These are phyloP conservation scores for Noctua janthe DNA, from an alignment of 2,888 invertebrate genomes.

Conservation along the genomic window DNA sequence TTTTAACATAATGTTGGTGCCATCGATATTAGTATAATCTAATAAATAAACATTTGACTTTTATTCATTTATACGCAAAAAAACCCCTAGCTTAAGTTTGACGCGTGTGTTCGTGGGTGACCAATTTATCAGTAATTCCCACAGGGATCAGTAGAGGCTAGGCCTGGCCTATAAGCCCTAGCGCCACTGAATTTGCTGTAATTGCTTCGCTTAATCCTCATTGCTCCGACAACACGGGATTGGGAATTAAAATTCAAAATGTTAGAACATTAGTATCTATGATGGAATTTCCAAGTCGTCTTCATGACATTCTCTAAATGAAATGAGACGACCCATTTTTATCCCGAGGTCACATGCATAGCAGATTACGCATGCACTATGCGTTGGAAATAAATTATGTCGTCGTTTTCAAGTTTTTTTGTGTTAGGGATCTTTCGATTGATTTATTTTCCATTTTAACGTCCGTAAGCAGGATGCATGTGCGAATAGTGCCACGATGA, in stretches of 20 bases:
- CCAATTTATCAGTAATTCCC: not conserved
- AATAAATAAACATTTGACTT: not conserved
- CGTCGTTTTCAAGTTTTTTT: slow-evolving; percentile 24
- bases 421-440: slow-evolving; percentile 17
- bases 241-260: slow-evolving; percentile 22
- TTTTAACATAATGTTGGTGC: slow-evolving; percentile 43
- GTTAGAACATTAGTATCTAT: slow-evolving; percentile 17
- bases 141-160: not conserved
- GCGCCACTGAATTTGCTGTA: not conserved
- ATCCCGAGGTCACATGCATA: slow-evolving; percentile 44
- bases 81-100: not conserved
- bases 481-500: slow-evolving; percentile 3
- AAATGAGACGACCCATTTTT: slow-evolving; percentile 56
- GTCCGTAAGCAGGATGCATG: slow-evolving; percentile 28
- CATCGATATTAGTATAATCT: slow-evolving; percentile 9
- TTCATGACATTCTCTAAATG: slow-evolving; percentile 33
- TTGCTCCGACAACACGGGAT: not conserved
- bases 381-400: slow-evolving; percentile 48
- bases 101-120: not conserved
- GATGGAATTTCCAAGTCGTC: slow-evolving; percentile 38
- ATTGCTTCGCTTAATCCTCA: slow-evolving; percentile 10
- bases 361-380: slow-evolving; percentile 53
- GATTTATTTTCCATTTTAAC: slow-evolving; percentile 27
- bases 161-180: not conserved
- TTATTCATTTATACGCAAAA: not conserved